A percentile compares a stretch with the other conserved stretches of the same genome.
These are phyloP conservation scores for Cryptocheilus praepositus DNA, from an alignment of 2,888 invertebrate genomes.

Conservation along the genomic window DNA sequence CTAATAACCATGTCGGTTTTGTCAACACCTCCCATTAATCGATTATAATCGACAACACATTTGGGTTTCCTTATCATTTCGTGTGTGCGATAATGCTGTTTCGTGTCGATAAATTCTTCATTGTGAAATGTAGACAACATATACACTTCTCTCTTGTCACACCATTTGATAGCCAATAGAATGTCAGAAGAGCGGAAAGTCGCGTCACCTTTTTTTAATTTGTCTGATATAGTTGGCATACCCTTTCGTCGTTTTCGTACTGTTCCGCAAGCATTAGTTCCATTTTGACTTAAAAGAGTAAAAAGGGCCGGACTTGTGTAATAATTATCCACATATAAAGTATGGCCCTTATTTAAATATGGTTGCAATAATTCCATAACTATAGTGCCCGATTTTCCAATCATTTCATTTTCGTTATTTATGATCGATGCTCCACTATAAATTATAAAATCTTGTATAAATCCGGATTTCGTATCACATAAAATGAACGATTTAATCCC, in stretches of 20 bases:
- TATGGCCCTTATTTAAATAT: constrained; percentile 2
- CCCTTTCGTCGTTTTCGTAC: constrained; percentile 21
- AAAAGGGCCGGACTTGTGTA: neutral
- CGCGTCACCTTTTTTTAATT: constrained; percentile 28
- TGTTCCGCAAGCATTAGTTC: constrained; percentile 22
- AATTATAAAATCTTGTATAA: too few species aligned
- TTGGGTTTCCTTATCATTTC: constrained; percentile 15
- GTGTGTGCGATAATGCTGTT: constrained; percentile 10
- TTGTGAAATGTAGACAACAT: constrained; percentile 29
- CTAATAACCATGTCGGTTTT: neutral
- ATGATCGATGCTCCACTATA: neutral
- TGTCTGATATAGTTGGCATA: constrained; percentile 22
- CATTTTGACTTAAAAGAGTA: constrained; percentile 3
- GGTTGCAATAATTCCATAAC: constrained; percentile 1
- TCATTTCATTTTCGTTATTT: neutral
- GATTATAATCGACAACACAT: too few species aligned
- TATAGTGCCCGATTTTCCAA: neutral
- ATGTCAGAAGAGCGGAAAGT: constrained; percentile 12
- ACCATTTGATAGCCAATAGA: constrained; percentile 23
- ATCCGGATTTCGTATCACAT: constrained; percentile 4
- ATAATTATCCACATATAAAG: neutral
- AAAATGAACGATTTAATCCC: neutral
- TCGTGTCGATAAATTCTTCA: constrained; percentile 14
- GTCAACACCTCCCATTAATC: neutral
- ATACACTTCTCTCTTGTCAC: constrained; percentile 24